Conservation (phyloP, 2,888 invertebrate species). For the Orthosia incerta region DNA sequence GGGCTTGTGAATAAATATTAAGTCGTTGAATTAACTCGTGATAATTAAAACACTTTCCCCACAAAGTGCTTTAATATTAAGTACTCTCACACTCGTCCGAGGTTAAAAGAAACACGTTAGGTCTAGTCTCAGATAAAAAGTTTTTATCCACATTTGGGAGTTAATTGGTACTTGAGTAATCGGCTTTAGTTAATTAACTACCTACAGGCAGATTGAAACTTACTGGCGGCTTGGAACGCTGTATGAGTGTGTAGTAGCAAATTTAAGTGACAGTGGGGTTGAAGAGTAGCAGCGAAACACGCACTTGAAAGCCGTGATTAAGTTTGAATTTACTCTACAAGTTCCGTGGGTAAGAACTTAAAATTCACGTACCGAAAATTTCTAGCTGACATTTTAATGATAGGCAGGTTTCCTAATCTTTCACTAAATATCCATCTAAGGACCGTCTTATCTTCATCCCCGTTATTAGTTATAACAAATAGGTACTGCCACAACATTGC, state of each 20-base stretch:
- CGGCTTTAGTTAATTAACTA: neutral
- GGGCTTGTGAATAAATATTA: constrained; percentile 17
- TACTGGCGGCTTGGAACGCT: no score
- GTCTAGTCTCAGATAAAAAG: neutral
- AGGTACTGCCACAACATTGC: no score
- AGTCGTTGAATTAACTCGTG: constrained; percentile 14
- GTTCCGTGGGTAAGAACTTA: neutral
- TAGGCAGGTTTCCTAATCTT: no score
- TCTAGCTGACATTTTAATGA: neutral
- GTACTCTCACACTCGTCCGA: neutral
- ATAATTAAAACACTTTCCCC: constrained; percentile 17
- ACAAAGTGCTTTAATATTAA: constrained; percentile 23
- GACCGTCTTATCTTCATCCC: no score
- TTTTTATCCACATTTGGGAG: neutral
- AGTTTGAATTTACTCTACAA: no score
- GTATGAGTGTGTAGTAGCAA: no score
- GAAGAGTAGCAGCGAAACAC: no score
- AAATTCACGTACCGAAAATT: neutral
- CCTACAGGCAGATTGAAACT: neutral
- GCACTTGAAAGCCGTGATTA: no score
- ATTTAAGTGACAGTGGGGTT: no score
- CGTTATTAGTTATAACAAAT: no score
- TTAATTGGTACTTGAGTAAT: neutral
- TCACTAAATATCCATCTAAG: no score
- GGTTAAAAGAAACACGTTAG: neutral